Base-by-base conservation (phyloP, 2,888 invertebrate genomes). In the Napeogenes sylphis region DNA sequence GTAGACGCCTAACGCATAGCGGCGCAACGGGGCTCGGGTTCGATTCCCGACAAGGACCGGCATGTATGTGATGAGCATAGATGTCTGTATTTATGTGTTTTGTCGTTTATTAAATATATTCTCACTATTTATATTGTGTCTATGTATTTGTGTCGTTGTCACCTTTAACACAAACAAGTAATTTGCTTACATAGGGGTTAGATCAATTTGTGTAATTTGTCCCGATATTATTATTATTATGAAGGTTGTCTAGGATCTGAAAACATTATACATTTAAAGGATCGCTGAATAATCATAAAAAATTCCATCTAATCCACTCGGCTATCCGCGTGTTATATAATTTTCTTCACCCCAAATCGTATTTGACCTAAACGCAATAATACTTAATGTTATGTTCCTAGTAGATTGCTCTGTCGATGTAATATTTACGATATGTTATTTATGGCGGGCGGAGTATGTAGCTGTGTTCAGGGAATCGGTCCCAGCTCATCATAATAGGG, bases 371-470 rank as follows among this genome's bases (percentile, higher is more conserved):
- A 63, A 63, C 69, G 72, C 73, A 70, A 77, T 78, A 80, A 82
- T 74, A 79, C 74, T 79, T 78, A 78, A 77, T 73, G 71, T 79
- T 79, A 83, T 78, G 80, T 79, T 70, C 73, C 68, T 61, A 72
- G 77, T 82, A 82, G 79, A 85, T 84, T 82, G 83, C 82, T 74
- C 66, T 75, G 76, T 78, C 84, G 73, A 83, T 84, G 74, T 78
- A 82, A 82, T 83, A 84, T 85, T 84, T 84, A 84, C 79, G 73
- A 70, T 68, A 65, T 69, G 73, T 72, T 76, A 80, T 81, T 81
- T 80, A 76, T 72, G 73, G 73, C 74, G 67, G 64, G 78, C 77
- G 75, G 81, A 73, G 82, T 79, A 83, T 84, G 81, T 80, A 75
- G 80, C 73, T 62, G 74, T 75, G 79, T 77, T 79, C 64, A 64